Evolutionary conservation across 2,888 invertebrate genomes (phyloP), one percentile per base, ranked within the genome.

Genomic region (Halictus quadricinctus): DNA sequence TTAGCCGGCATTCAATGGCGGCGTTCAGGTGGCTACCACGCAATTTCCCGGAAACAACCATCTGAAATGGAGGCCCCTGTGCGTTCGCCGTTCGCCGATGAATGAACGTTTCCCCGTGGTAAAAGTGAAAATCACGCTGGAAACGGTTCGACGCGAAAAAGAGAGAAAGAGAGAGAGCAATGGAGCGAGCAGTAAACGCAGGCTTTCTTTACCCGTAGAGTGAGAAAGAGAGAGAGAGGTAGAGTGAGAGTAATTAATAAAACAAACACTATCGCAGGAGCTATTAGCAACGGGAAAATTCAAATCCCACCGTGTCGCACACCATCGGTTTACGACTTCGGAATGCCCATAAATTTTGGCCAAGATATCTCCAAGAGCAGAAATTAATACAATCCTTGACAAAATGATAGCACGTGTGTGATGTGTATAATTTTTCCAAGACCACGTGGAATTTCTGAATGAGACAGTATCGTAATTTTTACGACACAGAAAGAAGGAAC

Each of bases 1-100:
- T 85, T 84, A 84, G 66, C 78, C 43, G 50, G 75, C 60, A 48
- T 50, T 84, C 77, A 84, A 80, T 80, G 77, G 36, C 64, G 77
- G 75, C 80, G 80, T 78, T 80, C 66, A 54, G 70, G 60, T 70
- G 79, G 76, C 54, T 77, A 43, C 41, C 25, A 48, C 77, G 72
- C 77, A 75, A 77, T 77, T 85, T 80, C 50, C 8, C 77, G 75
- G 29, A 84, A 80, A 76, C 85, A 72, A 50, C 60, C 76, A 43
- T 70, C 25, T 36, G 50, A 50, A 70, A 69, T 48, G 29, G n/a
- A 72, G 64, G 72, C 72, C 69, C 76, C 80, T 72, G 66, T 75
- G 75, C 75, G 78, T 80, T 79, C 46, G 73, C 79, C 76, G 4
- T 70, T 48, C 72, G 25, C 66, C 18, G 66, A 36, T 58, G 78